phyloP scores from a whole-genome alignment of 2,888 invertebrate genomes.

The Epinotia nisella region DNA sequence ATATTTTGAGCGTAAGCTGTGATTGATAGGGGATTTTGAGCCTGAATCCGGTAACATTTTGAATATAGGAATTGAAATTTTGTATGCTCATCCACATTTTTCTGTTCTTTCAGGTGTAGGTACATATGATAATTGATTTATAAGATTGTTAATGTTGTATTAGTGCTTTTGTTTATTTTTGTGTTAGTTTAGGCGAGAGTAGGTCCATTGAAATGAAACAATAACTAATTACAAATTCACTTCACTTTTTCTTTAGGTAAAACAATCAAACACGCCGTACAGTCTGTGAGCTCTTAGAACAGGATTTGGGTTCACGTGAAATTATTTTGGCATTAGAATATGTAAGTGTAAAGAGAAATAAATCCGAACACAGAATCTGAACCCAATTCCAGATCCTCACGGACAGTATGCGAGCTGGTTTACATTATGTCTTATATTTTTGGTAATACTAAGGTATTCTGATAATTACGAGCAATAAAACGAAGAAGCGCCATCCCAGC shows the following conservation, averaged over 20 bases:
- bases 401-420: too few species aligned
- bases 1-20: constrained; percentile 33
- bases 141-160: neutral
- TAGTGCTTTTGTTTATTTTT: neutral
- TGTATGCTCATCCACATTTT: neutral
- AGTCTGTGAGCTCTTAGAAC: too few species aligned
- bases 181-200: neutral
- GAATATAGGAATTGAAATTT: constrained; percentile 20
- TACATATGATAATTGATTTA: neutral
- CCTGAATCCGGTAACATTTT: constrained; percentile 22
- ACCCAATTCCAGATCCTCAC: too few species aligned
- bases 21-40: constrained; percentile 37
- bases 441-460: too few species aligned
- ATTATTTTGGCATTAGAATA: too few species aligned
- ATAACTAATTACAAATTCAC: neutral
- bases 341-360: too few species aligned
- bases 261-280: neutral
- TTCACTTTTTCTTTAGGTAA: neutral
- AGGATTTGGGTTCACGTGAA: too few species aligned
- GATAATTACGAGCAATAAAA: too few species aligned
- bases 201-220: neutral
- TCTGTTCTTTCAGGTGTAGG: neutral
- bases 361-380: too few species aligned
- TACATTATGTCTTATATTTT: too few species aligned
- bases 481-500: too few species aligned